Evolutionary conservation across 92 coral and sea anemone genomes (phyloP).

Genomic region (Palythoa caribaeorum): DNA sequence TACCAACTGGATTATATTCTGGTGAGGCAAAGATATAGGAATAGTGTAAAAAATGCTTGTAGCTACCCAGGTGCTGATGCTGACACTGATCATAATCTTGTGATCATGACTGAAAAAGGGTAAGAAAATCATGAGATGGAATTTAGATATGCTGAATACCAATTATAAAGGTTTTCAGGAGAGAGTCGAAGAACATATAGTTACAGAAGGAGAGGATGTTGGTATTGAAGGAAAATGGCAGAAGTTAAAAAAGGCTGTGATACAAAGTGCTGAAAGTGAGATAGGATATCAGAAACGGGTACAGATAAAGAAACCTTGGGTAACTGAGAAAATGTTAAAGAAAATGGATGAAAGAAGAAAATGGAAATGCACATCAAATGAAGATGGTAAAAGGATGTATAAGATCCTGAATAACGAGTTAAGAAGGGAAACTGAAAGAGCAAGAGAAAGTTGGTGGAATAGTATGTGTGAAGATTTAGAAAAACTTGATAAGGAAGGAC

Average conservation of each 20-base stretch:
- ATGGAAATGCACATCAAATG: conserved; percentile 8
- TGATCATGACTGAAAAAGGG: conserved; percentile 2
- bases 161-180: background rate
- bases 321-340: conserved; percentile 1
- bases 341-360: conserved; percentile 2
- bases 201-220: background rate
- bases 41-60: conserved; percentile 11
- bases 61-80: conserved; percentile 7
- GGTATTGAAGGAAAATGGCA: background rate
- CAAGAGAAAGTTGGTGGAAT: conserved; percentile 4
- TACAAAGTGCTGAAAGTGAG: background rate
- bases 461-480: background rate
- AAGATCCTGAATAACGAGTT: background rate
- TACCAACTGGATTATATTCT: conserved; percentile 20
- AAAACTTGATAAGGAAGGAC: background rate
- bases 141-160: background rate
- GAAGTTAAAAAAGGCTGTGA: background rate
- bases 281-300: conserved; percentile 5
- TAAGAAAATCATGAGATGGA: background rate
- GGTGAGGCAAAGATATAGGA: conserved; percentile 16
- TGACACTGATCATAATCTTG: background rate
- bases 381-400: conserved; percentile 5
- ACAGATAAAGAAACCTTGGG: conserved; percentile 7
- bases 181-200: background rate
- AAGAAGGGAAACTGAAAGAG: conserved; percentile 14